These are phyloP conservation scores for Caenorhabditis drosophilae DNA, from an alignment of 2,888 invertebrate species.

Conservation along the genomic window DNA sequence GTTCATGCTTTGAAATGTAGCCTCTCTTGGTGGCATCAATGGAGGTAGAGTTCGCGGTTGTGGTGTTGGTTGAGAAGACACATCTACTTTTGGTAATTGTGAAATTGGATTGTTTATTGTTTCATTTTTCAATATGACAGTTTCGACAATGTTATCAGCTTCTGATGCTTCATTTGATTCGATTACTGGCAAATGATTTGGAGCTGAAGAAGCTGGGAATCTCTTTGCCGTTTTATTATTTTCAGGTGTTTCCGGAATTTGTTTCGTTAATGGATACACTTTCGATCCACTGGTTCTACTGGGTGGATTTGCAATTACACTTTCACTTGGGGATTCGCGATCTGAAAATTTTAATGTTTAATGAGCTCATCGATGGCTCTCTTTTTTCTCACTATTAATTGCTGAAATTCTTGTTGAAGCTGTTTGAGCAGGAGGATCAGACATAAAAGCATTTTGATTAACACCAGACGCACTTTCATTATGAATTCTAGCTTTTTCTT, in stretches of 20 bases:
- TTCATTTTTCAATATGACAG: background rate
- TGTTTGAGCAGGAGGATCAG: background rate
- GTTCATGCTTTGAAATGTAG: constrained; percentile 35
- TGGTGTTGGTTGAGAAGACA: constrained; percentile 10
- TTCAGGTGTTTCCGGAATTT: constrained; percentile 7
- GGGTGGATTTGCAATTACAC: too few relatives aligned
- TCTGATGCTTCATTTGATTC: constrained; percentile 11
- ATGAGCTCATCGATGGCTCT: too few relatives aligned
- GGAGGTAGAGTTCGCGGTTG: constrained; percentile 28
- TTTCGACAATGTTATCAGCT: constrained; percentile 6
- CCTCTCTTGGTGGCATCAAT: constrained; percentile 36
- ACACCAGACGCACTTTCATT: constrained; percentile 4
- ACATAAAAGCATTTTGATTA: constrained; percentile 32
- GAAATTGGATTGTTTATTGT: too few relatives aligned
- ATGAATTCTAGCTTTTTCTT: constrained; percentile 19
- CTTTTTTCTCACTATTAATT: background rate
- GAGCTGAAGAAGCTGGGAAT: constrained; percentile 19
- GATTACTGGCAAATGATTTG: constrained; percentile 17
- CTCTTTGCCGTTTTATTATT: constrained; percentile 12
- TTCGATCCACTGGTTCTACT: too few relatives aligned
- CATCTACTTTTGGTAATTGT: too few relatives aligned
- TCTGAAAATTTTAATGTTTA: too few relatives aligned
- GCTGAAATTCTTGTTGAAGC: background rate
- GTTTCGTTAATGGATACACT: constrained; percentile 7
- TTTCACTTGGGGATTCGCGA: too few relatives aligned